Percentiles rank a stretch among this genome's conserved stretches.
Evolutionary conservation across 2,797 vertebrate species (phyloP).

Genomic region (Catamblyrhynchus diadema): DNA sequence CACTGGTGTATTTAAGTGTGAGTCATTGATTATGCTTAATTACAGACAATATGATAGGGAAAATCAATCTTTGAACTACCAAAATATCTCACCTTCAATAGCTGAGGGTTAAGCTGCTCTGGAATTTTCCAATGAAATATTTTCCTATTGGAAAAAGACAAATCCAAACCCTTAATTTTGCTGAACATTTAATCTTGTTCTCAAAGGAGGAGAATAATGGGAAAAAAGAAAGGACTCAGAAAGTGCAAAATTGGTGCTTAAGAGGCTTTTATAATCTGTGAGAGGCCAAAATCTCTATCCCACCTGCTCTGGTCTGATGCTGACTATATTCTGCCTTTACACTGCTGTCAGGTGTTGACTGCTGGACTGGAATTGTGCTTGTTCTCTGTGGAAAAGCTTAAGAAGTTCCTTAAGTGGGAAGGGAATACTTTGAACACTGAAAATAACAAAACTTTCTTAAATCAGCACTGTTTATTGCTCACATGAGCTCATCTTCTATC

Average conservation of each 20-base stretch:
- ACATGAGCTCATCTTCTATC: neutral
- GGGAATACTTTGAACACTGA: neutral
- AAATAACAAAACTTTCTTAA: neutral
- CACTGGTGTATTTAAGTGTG: constrained; percentile 2
- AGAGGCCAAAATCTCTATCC: neutral
- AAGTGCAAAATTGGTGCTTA: neutral
- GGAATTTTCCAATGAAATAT: constrained; percentile 23
- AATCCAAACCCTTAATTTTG: neutral
- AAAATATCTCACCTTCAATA: constrained; percentile 29
- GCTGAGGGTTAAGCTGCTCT: neutral
- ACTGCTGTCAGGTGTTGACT: neutral
- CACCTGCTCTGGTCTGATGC: neutral
- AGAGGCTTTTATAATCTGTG: neutral
- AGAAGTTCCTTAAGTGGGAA: neutral
- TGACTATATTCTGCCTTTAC: neutral
- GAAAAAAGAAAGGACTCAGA: neutral
- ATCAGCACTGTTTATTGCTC: neutral
- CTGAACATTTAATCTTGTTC: neutral
- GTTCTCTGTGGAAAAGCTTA: neutral
- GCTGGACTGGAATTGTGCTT: neutral
- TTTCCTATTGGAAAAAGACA: neutral
- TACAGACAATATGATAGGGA: constrained; percentile 9
- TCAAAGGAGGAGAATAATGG: neutral
- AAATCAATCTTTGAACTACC: constrained; percentile 26
- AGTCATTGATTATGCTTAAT: constrained; percentile 58